phyloP scores from a whole-genome alignment of 1,140 invertebrate genomes.

The Drosophila pectinifera region DNA sequence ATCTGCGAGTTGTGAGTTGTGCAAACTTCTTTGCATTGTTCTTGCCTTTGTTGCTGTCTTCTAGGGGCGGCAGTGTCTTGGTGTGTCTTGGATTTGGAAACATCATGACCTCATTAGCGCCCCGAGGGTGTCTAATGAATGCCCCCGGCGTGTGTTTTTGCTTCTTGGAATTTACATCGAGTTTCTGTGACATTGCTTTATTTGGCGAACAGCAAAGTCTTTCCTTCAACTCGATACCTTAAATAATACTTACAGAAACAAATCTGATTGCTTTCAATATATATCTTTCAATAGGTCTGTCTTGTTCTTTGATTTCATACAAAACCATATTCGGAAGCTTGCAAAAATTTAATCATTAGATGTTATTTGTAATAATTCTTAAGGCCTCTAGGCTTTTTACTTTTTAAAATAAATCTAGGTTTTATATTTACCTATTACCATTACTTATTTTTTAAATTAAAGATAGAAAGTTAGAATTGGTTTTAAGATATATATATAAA shows the following conservation, averaged over 20 bases:
- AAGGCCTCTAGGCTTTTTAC: neutral
- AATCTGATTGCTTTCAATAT: neutral
- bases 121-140: conserved; percentile 68
- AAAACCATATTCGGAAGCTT: too few relatives aligned
- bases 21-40: conserved; percentile 21
- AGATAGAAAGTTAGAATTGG: neutral
- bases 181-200: conserved; percentile 73
- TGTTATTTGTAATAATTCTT: neutral
- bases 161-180: conserved; percentile 76
- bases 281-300: too few relatives aligned
- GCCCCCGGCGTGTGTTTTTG: conserved; percentile 48
- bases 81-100: conserved; percentile 53
- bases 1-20: conserved; percentile 25
- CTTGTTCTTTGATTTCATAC: too few relatives aligned
- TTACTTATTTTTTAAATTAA: neutral
- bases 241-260: neutral
- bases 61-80: conserved; percentile 37
- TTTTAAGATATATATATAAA: conserved; percentile 4
- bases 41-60: conserved; percentile 21
- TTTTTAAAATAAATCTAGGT: neutral
- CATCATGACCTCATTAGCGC: conserved; percentile 67
- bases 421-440: too few relatives aligned
- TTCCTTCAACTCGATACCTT: conserved; percentile 4
- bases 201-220: neutral
- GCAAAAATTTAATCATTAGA: neutral